These are phyloP conservation scores for Melanerpes formicivorus DNA, from an alignment of 2,113 vertebrate genomes.

Conservation along the genomic window DNA sequence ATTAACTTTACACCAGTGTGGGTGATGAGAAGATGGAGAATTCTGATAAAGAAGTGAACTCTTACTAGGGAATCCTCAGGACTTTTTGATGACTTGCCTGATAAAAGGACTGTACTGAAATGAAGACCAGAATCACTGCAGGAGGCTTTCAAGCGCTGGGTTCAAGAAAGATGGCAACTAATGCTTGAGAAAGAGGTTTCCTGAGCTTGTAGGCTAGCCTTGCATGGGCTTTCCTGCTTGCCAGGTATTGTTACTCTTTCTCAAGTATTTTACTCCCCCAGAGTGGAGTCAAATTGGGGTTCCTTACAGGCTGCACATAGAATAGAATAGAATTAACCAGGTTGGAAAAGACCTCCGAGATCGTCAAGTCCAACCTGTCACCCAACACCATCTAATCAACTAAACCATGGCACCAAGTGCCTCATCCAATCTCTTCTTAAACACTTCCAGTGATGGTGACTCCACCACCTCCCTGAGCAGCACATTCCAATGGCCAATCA, in stretches of 20 bases:
- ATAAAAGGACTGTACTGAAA: background rate
- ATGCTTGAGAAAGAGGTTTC: background rate
- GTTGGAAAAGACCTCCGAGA: no score
- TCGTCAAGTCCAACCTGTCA: no score
- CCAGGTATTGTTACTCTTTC: background rate
- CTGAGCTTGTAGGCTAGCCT: background rate
- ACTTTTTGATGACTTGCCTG: background rate
- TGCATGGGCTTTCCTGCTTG: background rate
- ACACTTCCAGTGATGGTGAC: no score
- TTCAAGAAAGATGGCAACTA: background rate
- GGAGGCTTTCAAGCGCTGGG: background rate
- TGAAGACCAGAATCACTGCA: background rate
- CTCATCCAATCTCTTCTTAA: no score
- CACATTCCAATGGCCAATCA: no score
- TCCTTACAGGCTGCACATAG: background rate
- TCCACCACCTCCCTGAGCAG: no score
- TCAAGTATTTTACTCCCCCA: background rate
- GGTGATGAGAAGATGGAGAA: background rate
- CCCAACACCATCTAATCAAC: no score
- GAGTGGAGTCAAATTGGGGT: background rate
- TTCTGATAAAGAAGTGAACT: background rate
- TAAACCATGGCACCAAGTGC: no score
- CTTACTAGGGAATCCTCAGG: background rate
- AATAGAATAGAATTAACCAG: no score
- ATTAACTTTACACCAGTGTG: background rate